Evolutionary conservation across 2,797 vertebrate genomes (phyloP).

Genomic region (Naso thynnoides): DNA sequence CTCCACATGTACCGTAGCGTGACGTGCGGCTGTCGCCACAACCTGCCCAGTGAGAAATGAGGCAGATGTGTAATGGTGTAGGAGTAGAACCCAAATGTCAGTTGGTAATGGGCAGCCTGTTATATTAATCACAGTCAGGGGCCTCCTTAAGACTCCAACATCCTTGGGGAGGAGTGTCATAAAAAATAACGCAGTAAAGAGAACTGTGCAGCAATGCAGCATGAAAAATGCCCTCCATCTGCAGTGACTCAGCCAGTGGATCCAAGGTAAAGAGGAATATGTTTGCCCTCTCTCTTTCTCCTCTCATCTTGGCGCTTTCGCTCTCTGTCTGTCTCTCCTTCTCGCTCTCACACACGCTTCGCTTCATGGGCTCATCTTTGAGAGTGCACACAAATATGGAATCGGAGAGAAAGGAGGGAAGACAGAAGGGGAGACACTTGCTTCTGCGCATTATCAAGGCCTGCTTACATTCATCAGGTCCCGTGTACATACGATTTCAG

Average conservation of each 20-base stretch:
- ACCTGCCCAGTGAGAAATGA: conserved; percentile 39
- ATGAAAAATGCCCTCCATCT: conserved; percentile 82
- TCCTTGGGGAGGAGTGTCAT: conserved; percentile 72
- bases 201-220: conserved; percentile 75
- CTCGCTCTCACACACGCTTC: conserved; percentile 45
- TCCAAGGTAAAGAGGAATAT: conserved; percentile 74
- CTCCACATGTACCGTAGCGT: conserved; percentile 23
- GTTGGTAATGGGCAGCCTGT: conserved; percentile 65
- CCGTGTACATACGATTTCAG: conserved; percentile 42
- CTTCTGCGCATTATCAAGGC: conserved; percentile 51
- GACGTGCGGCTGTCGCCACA: conserved; percentile 36
- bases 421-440: conserved; percentile 35
- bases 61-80: conserved; percentile 44
- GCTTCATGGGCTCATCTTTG: conserved; percentile 37
- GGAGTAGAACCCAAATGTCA: conserved; percentile 72
- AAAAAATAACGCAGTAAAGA: conserved; percentile 72
- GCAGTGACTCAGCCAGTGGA: conserved; percentile 79
- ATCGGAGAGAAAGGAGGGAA: background rate
- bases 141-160: conserved; percentile 66
- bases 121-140: conserved; percentile 76
- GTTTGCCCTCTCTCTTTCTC: conserved; percentile 61
- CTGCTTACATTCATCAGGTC: conserved; percentile 64
- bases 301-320: conserved; percentile 37
- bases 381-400: conserved; percentile 9
- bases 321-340: conserved; percentile 32